Percentiles rank a stretch among this genome's conserved stretches.
Evolutionary conservation across 2,797 vertebrate species (phyloP).

Genomic region (Sebastes minor): DNA sequence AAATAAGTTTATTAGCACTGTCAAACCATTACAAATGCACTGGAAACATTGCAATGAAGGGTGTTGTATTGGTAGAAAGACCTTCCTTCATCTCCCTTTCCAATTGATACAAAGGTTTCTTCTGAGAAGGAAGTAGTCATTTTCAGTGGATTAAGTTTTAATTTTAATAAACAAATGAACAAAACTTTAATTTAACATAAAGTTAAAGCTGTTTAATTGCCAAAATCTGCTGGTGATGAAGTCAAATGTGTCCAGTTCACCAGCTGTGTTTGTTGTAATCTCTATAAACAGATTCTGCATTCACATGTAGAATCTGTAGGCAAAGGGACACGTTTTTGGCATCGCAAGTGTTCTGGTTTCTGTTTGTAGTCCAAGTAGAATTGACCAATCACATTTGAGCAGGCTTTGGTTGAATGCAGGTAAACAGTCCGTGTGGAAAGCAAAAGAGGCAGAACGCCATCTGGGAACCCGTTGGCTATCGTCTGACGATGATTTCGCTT

Average conservation of each 20-base stretch:
- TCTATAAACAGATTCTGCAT: no score
- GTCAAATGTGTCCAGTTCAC: not conserved
- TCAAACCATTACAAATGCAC: not conserved
- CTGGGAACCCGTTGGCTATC: no score
- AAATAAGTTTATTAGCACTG: not conserved
- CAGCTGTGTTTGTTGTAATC: not conserved
- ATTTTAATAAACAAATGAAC: not conserved
- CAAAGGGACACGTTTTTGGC: rapidly evolving
- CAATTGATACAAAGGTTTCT: not conserved
- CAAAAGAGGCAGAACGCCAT: no score
- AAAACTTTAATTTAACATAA: not conserved
- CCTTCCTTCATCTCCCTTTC: not conserved
- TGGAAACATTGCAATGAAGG: not conserved
- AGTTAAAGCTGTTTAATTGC: not conserved
- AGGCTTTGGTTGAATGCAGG: no score
- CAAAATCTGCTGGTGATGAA: not conserved
- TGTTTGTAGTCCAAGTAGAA: no score
- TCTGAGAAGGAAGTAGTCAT: not conserved
- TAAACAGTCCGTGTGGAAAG: no score
- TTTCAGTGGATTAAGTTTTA: not conserved
- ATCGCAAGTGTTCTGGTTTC: no score
- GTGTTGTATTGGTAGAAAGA: not conserved
- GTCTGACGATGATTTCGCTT: no score
- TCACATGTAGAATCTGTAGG: no score
- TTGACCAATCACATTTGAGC: no score